These are phyloP conservation scores for Procambarus clarkii DNA, from an alignment of 1,140 invertebrate genomes.

Conservation along the genomic window DNA sequence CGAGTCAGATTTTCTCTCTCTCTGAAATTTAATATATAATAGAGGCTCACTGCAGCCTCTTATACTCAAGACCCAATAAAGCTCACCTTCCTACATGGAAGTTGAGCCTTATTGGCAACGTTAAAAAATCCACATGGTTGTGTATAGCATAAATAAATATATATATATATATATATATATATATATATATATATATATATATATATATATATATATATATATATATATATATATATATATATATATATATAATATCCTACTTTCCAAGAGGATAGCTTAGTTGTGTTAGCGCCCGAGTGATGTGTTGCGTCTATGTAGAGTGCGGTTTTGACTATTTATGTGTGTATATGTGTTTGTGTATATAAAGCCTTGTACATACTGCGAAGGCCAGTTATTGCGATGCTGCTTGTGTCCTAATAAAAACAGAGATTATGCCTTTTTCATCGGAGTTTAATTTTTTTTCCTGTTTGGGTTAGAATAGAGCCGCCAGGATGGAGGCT, in stretches of 20 bases:
- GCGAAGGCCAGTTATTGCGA: conserved; percentile 8
- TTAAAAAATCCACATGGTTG: not conserved
- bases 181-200: conserved; percentile 8
- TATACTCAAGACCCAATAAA: not conserved
- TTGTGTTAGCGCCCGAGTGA: not conserved
- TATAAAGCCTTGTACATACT: conserved; percentile 15
- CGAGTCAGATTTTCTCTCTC: not conserved
- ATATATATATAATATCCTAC: not conserved
- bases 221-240: conserved; percentile 12
- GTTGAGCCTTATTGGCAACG: not conserved
- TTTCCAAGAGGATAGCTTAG: not conserved
- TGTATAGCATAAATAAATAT: not conserved
- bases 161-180: not conserved
- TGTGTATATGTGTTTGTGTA: not conserved
- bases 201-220: conserved; percentile 12
- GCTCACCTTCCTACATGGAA: not conserved
- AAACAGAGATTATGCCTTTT: not conserved
- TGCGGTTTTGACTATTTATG: not conserved
- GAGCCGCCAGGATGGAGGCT: too few species aligned
- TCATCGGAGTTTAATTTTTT: not conserved
- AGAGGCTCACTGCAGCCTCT: not conserved
- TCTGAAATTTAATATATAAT: not conserved
- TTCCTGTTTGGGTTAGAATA: not conserved
- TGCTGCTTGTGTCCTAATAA: conserved; percentile 15
- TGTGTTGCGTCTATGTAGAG: not conserved